These are phyloP conservation scores for Gerris buenoi DNA, from an alignment of 1,140 invertebrate genomes.

Conservation along the genomic window DNA sequence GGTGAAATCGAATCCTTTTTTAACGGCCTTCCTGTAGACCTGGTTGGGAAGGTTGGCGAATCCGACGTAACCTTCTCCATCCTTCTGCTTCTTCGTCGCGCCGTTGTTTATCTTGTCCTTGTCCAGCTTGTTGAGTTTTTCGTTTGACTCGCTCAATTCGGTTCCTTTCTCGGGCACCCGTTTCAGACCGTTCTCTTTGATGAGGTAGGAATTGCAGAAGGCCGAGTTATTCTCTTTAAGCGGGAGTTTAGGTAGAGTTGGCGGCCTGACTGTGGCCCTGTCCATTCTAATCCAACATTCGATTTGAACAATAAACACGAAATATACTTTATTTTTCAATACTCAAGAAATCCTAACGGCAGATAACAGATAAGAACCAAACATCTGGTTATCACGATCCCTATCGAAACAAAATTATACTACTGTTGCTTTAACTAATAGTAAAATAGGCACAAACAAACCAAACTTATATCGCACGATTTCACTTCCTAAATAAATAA, in stretches of 20 bases:
- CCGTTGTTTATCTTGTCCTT: neutral
- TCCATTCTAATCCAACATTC: no score
- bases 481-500: no score
- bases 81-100: neutral
- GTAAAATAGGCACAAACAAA: no score
- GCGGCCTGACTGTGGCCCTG: neutral
- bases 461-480: no score
- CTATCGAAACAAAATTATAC: no score
- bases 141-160: neutral
- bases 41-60: slow-evolving; percentile 96
- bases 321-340: no score
- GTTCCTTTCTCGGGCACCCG: neutral
- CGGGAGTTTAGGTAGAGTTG: neutral
- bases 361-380: no score
- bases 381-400: no score
- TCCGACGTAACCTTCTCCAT: slow-evolving; percentile 30
- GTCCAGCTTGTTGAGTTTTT: neutral
- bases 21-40: slow-evolving; percentile 96
- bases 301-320: no score
- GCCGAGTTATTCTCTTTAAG: neutral
- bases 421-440: no score
- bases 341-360: no score
- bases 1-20: slow-evolving; percentile 97
- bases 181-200: neutral
- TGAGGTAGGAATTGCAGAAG: neutral